Percentiles rank a stretch among this genome's conserved stretches.
Evolutionary conservation across 64 coral and sea anemone genomes (phyloP).

Genomic region (Porites lutea): DNA sequence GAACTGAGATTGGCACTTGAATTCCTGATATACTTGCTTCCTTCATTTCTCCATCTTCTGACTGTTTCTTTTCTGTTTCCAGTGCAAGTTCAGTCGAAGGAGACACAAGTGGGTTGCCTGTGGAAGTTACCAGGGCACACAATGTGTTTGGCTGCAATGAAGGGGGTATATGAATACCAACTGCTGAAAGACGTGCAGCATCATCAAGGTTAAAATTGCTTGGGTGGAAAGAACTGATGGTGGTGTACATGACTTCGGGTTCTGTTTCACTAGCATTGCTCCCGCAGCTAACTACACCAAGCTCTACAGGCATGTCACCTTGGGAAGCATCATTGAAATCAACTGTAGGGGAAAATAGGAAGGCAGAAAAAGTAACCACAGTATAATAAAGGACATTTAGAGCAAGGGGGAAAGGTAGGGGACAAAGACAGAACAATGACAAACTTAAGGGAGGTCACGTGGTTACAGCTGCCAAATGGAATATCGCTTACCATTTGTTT

Average conservation of each 20-base stretch:
- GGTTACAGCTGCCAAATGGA: no score
- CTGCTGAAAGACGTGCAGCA: constrained; percentile 61
- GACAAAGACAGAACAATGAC: no score
- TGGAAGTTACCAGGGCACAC: constrained; percentile 68
- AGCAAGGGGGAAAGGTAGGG: no score
- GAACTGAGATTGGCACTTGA: constrained; percentile 14
- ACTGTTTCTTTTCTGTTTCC: constrained; percentile 34
- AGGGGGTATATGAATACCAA: constrained; percentile 55
- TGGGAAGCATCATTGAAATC: constrained; percentile 27
- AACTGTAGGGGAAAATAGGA: not conserved
- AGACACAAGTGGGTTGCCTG: constrained; percentile 61
- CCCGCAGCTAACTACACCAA: constrained; percentile 55
- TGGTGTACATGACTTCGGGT: constrained; percentile 79
- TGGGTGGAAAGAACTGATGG: constrained; percentile 75
- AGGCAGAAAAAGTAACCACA: not conserved
- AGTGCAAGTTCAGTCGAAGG: constrained; percentile 42
- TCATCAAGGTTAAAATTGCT: constrained; percentile 78
- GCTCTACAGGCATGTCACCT: constrained; percentile 11
- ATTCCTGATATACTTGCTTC: not conserved
- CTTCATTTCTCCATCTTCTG: constrained; percentile 19
- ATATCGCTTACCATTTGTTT: no score
- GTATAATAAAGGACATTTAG: not conserved
- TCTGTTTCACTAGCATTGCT: constrained; percentile 67
- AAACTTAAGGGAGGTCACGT: no score
- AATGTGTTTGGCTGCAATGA: constrained; percentile 50